phyloP scores from a whole-genome alignment of 2,888 invertebrate species.

The Drosophila prostipennis region DNA sequence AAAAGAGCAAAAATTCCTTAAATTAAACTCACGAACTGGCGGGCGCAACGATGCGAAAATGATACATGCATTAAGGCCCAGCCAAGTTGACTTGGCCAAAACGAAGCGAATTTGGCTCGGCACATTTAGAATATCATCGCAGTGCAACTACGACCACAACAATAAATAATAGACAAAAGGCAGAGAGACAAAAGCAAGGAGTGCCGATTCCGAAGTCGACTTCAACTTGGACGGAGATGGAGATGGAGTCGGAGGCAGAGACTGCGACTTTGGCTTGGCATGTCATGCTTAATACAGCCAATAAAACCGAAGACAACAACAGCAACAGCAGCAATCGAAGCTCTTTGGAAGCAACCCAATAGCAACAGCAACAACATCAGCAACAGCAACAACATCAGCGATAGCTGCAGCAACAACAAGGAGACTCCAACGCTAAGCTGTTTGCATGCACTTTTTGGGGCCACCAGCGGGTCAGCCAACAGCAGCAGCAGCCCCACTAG shows the following conservation, averaged over 20 bases:
- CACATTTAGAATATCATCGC: conserved; percentile 83
- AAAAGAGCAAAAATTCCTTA: conserved; percentile 77
- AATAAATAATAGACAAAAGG: conserved; percentile 50
- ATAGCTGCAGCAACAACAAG: conserved; percentile 23
- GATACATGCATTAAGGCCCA: conserved; percentile 76
- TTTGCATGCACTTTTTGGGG: conserved; percentile 76
- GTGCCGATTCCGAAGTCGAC: conserved; percentile 63
- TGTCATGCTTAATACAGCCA: conserved; percentile 79
- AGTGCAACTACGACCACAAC: conserved; percentile 42
- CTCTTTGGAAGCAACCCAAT: conserved; percentile 60
- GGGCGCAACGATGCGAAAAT: conserved; percentile 76
- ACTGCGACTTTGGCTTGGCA: conserved; percentile 68
- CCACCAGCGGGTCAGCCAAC: conserved; percentile 79
- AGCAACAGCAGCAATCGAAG: conserved; percentile 45
- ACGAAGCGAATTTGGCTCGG: conserved; percentile 78
- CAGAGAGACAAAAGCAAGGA: conserved; percentile 72
- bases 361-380: conserved; percentile 11
- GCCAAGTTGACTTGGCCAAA: conserved; percentile 67
- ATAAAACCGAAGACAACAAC: conserved; percentile 56
- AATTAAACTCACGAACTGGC: conserved; percentile 82
- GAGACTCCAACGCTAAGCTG: conserved; percentile 62
- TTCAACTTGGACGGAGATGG: conserved; percentile 28
- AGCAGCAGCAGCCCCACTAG: conserved; percentile 53
- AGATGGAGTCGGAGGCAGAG: conserved; percentile 1
- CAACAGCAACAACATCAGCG: conserved; percentile 31